Conservation (phyloP, 2,888 invertebrate genomes). For the Sicus ferrugineus region DNA sequence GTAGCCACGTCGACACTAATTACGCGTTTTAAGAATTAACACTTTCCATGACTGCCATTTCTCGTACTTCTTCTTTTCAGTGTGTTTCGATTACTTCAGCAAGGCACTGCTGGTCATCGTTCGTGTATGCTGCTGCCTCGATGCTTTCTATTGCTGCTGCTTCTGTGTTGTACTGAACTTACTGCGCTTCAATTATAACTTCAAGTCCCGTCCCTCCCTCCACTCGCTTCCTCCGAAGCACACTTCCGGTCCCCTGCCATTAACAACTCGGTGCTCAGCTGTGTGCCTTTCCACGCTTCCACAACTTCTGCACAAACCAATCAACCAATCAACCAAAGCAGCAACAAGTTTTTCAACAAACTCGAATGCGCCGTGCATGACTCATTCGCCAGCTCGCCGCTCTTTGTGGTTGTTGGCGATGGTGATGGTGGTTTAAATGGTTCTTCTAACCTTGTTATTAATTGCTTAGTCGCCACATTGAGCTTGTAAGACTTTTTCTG, state of each 20-base stretch:
- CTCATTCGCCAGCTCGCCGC: neutral
- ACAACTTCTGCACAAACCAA: neutral
- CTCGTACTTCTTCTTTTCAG: no score
- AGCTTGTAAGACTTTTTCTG: neutral
- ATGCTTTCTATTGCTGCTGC: neutral
- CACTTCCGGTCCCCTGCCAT: neutral
- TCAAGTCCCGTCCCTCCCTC: no score
- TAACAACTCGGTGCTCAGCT: neutral
- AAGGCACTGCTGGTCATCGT: no score
- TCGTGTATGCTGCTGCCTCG: no score
- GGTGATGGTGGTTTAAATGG: neutral
- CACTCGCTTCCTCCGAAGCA: no score
- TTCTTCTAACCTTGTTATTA: slow-evolving; percentile 2
- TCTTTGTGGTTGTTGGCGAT: neutral
- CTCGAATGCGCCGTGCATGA: slow-evolving; percentile 4
- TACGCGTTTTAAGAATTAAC: no score
- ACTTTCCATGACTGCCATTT: no score
- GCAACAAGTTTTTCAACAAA: slow-evolving; percentile 20
- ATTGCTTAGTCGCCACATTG: neutral
- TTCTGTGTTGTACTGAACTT: neutral
- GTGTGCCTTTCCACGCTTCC: neutral
- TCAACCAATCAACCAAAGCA: slow-evolving; percentile 5
- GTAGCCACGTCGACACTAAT: no score
- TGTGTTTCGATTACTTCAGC: no score
- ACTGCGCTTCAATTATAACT: no score